Evolutionary conservation across 2,888 invertebrate genomes (phyloP), one percentile per base, ranked within the genome.

Genomic region (Odontothrips loti): DNA sequence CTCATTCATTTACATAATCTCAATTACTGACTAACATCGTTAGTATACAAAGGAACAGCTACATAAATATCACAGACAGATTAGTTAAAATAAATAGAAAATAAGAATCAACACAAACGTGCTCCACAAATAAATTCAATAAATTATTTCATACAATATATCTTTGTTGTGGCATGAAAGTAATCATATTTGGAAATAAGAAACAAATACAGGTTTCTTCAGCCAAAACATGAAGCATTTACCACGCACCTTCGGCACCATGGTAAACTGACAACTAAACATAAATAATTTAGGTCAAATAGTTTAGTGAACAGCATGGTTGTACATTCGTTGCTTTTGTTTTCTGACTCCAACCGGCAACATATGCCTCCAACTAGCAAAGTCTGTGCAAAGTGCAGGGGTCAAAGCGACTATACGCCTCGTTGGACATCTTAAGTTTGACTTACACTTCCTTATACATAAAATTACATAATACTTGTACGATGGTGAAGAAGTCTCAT

Each of bases 41-140:
- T 75, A 75, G 68, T 75, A 75, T 75, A 75, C 68, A 75, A 75
- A 75, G 68, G 68, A 75, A 75, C 68, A 75, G 68, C 68, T 75
- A 75, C 68, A 75, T 75, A 75, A 75, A 75, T 75, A 75, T 75
- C 68, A 75, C 68, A 75, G 68, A 75, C 23, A 23, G 68, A 75
- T 75, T 75, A 75, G 68, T 75, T 23, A 75, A 27, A 27, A 75
- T 75, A 75, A 75, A 75, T 75, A 75, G 68, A 75, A 75, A 27
- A 75, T 23, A 75, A 75, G 68, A 75, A 75, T 75, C 68, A 75
- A 75, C 68, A 75, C 68, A 75, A 75, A 23, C 12, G 10, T 75
- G 68, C 27, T 23, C 68, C 23, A 58, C 17, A 58, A 12, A 58
- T 58, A 58, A 58, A 58, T 23, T 75, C 27, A 75, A 75, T 27